Evolutionary conservation across 1,140 invertebrate genomes (phyloP), one percentile per base, ranked within the genome.

Genomic region (Zaprionus davidi): DNA sequence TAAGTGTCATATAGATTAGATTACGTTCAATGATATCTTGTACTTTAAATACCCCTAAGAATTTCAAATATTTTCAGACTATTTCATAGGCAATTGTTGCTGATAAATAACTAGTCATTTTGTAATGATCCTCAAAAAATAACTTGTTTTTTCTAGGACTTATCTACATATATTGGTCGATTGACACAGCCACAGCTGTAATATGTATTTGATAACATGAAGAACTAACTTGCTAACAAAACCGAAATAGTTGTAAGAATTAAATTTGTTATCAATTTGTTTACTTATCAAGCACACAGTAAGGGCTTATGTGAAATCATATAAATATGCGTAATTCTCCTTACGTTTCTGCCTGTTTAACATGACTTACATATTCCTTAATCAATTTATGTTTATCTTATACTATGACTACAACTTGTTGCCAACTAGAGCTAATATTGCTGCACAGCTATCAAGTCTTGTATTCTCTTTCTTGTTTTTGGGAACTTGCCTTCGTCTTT

Each of bases 401-500:
- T 46, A 49, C 6, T 49, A 20, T 9, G 20, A 2, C 20, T 22
- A 24, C 9, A 12, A 51, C 20, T 36, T 60, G 15, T 13, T 53
- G 15, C 5, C 26, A 31, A 17, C 15, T 15, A 66, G 1, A 51
- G 5, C 1, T 17, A 41, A 13, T 41, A 34, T 44, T 34, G 5
- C 13, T 55, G 38, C 38, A 41, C 38, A 7, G 38, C 6, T 13
- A 36, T 55, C 1, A 44, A 31, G 6, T 31, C 44, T 22, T 34
- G 2, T 51, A 13, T 70, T 49, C 46, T 17, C 12, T 9, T 34
- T 34, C 31, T 34, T 34, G 9, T 34, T 11, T n/a, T 3, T 59
- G 20, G 7, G 6, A 38, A 76, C 81, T 72, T 77, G 71, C 85
- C 81, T 70, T 90, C 87, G 77, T 91, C 81, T 60, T 91, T 86